A percentile compares a stretch with the other conserved stretches of the same genome.
Conservation (phyloP, 2,888 invertebrate species). For the Phorcus lineatus region DNA sequence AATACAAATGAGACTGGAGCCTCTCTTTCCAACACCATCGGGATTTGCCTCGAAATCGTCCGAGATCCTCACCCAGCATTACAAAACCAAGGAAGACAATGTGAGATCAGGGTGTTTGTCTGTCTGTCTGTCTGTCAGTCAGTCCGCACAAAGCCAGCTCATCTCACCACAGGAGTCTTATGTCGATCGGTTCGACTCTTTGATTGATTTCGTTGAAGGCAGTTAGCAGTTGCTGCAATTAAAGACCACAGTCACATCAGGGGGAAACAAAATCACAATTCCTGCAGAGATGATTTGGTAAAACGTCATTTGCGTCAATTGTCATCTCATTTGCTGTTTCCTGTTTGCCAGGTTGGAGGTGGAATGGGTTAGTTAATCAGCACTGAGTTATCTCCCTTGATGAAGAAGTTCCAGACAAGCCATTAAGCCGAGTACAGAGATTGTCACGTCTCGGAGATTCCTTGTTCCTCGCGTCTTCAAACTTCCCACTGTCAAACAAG, state of each 20-base stretch:
- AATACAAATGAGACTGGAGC: background rate
- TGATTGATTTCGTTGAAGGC: conserved; percentile 24
- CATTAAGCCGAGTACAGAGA: background rate
- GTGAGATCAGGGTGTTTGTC: background rate
- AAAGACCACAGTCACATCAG: background rate
- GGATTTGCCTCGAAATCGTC: background rate
- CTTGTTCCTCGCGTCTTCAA: background rate
- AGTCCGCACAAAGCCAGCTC: background rate
- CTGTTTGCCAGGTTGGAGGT: background rate
- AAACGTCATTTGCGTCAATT: background rate
- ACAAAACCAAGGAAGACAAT: conserved; percentile 10
- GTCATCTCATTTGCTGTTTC: background rate
- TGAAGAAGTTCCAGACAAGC: background rate
- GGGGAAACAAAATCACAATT: conserved; percentile 8
- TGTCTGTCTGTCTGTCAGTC: conserved; percentile 3
- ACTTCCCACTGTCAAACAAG: conserved; percentile 15
- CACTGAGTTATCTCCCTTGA: background rate
- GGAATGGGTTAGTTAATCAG: conserved; percentile 4
- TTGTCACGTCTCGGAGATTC: background rate
- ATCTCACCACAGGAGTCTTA: background rate
- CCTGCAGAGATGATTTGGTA: background rate
- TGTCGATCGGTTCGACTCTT: background rate
- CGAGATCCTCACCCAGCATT: background rate
- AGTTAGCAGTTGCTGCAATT: background rate
- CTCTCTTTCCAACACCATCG: background rate